Percentiles rank a stretch among this genome's conserved stretches.
These are phyloP conservation scores for Amyelois transitella DNA, from an alignment of 1,140 invertebrate species.

Conservation along the genomic window DNA sequence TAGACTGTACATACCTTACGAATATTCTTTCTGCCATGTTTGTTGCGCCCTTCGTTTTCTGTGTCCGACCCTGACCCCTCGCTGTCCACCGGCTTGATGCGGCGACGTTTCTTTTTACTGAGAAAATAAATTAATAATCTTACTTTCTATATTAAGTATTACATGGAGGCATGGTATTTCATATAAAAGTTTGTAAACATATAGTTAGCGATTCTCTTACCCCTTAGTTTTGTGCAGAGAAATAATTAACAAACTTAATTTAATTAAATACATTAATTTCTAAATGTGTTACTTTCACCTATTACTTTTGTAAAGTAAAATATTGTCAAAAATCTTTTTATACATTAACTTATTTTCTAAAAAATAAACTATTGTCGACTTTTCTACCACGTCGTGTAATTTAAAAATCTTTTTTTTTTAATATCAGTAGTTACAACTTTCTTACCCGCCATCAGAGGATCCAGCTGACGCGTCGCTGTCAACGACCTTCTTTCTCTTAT, in stretches of 20 bases:
- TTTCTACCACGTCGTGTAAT: neutral
- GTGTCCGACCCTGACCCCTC: constrained; percentile 67
- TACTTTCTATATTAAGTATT: too few relatives aligned
- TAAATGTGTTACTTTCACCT: too few relatives aligned
- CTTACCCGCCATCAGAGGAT: constrained; percentile 33
- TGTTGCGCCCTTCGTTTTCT: constrained; percentile 72
- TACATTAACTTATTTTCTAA: too few relatives aligned
- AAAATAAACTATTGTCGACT: too few relatives aligned
- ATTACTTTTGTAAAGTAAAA: too few relatives aligned
- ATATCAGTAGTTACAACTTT: neutral
- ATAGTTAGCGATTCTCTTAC: neutral
- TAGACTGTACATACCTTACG: constrained; percentile 80
- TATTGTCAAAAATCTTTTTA: too few relatives aligned
- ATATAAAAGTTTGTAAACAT: neutral
- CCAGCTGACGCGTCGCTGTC: constrained; percentile 47
- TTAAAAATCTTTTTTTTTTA: neutral
- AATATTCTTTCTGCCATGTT: constrained; percentile 85
- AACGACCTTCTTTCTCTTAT: constrained; percentile 43
- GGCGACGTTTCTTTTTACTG: constrained; percentile 67
- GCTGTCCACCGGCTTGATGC: constrained; percentile 63
- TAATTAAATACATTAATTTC: too few relatives aligned
- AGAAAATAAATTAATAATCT: constrained; percentile 8
- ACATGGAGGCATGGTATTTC: too few relatives aligned
- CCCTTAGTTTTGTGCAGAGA: too few relatives aligned
- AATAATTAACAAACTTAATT: too few relatives aligned